Percentiles rank a stretch among this genome's conserved stretches.
Conservation (phyloP, 2,888 invertebrate genomes). For the Drosophila affinis region DNA sequence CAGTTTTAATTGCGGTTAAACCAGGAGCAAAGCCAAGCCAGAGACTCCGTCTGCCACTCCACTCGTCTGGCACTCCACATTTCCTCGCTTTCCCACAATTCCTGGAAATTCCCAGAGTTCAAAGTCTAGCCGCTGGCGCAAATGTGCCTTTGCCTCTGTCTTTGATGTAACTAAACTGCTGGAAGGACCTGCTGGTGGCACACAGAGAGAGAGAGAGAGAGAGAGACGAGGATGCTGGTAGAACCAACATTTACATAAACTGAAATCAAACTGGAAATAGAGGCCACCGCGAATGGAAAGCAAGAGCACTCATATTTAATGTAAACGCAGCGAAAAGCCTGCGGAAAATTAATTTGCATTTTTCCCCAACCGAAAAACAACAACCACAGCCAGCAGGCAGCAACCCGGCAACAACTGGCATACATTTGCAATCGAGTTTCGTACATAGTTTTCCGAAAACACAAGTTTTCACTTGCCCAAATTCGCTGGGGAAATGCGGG, state of each 20-base stretch:
- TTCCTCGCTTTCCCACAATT: background rate
- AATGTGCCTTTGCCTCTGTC: constrained; percentile 51
- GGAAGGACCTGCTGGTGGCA: background rate
- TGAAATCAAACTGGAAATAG: constrained; percentile 17
- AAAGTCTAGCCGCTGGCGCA: constrained; percentile 65
- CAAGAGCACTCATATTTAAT: constrained; percentile 48
- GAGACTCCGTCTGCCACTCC: constrained; percentile 29
- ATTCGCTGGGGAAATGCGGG: constrained; percentile 39
- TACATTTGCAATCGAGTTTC: constrained; percentile 45
- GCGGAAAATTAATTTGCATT: constrained; percentile 57
- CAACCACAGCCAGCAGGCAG: constrained; percentile 1
- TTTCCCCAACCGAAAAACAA: constrained; percentile 27
- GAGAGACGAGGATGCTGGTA: constrained; percentile 1
- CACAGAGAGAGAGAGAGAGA: background rate
- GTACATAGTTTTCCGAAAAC: constrained; percentile 42
- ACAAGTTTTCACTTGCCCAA: constrained; percentile 48
- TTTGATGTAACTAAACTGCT: constrained; percentile 60
- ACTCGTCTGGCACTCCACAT: constrained; percentile 11
- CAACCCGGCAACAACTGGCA: constrained; percentile 9
- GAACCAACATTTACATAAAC: constrained; percentile 63
- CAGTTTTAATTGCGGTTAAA: constrained; percentile 73
- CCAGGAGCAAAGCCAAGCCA: constrained; percentile 24
- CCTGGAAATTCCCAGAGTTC: constrained; percentile 52
- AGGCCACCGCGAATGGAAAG: constrained; percentile 24
- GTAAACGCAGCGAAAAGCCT: constrained; percentile 35